phyloP scores from a whole-genome alignment of 2,888 invertebrate genomes.

The Chaitophorus viminalis region DNA sequence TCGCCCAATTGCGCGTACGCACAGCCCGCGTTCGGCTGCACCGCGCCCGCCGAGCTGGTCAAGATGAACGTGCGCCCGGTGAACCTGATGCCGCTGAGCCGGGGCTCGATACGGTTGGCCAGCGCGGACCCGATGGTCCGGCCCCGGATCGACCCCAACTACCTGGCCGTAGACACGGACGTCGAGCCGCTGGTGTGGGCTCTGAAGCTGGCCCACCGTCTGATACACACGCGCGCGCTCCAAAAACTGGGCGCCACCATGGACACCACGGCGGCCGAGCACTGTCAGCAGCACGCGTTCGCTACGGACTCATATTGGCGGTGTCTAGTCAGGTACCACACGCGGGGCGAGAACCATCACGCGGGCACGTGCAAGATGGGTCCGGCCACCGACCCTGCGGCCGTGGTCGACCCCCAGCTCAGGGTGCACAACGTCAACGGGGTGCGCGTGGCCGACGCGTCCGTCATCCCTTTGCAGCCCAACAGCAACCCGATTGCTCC shows the following conservation, averaged over 20 bases:
- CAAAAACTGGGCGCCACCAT: slow-evolving; percentile 64
- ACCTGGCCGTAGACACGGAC: slow-evolving; percentile 68
- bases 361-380: slow-evolving; percentile 67
- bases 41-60: slow-evolving; percentile 54
- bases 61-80: slow-evolving; percentile 63
- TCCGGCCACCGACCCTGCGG: slow-evolving; percentile 65
- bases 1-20: slow-evolving; percentile 53
- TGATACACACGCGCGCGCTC: slow-evolving; percentile 64
- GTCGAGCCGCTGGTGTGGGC: slow-evolving; percentile 65
- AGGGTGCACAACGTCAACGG: slow-evolving; percentile 66
- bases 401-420: slow-evolving; percentile 67
- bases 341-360: slow-evolving; percentile 65
- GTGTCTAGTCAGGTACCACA: slow-evolving; percentile 64
- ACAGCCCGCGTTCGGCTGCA: slow-evolving; percentile 63
- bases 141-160: slow-evolving; percentile 71
- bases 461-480: slow-evolving; percentile 67
- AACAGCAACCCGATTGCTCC: slow-evolving; percentile 66
- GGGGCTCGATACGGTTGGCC: slow-evolving; percentile 67
- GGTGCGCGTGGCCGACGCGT: slow-evolving; percentile 68
- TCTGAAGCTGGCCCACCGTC: slow-evolving; percentile 64
- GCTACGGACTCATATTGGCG: slow-evolving; percentile 65
- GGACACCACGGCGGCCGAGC: slow-evolving; percentile 63
- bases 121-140: slow-evolving; percentile 69
- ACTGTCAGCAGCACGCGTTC: slow-evolving; percentile 63
- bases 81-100: slow-evolving; percentile 67